Base-by-base conservation (phyloP, 2,888 invertebrate genomes). In the Nymphalis urticae region DNA sequence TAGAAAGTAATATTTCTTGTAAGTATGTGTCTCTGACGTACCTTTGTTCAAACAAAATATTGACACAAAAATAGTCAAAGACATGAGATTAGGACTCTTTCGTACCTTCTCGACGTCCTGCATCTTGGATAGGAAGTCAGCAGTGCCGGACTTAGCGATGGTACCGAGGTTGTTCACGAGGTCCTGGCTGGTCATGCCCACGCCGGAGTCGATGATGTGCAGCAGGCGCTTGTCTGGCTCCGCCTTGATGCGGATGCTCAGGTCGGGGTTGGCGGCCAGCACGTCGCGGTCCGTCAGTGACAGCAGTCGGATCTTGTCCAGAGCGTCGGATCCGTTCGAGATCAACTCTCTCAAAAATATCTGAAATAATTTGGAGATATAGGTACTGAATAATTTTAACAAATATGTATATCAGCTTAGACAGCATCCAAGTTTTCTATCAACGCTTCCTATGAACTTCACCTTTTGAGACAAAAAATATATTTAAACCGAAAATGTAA, bases 321-420 rank as follows among this genome's bases (percentile, higher is more conserved):
- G 93, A 54, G 99, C 99, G 94, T 99, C 99, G 0, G 99, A 99
- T 0, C 98, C 99, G 93, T 99, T 99, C 0, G 99, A 99, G 82
- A 99, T 99, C 86, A 99, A 93, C 93, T 99, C 99, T 82, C 99
- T 95, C 72, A 99, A 93, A 95, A 98, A 99, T 79, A 99, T 99
- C 95, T 96, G 90, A 7, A 48, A 58, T 58, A 36, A 24, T 48
- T 3, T 42, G 9, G 32, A 53, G n/a, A 36, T 7, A 21, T 32
- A 5, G 6, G 27, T 32, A 32, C 27, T 6, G 27, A 32, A 32
- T 32, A 32, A 32, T 32, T 1, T 32, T 32, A 5, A 32, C 6
- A 32, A 6, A 32, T 32, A 32, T 32, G 6, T 32, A 6, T 32
- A 32, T 32, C 27, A 32, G 27, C 27, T 5, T 32, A 32, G 27